phyloP scores from a whole-genome alignment of 2,888 invertebrate species.

The Uloborus plumipes region DNA sequence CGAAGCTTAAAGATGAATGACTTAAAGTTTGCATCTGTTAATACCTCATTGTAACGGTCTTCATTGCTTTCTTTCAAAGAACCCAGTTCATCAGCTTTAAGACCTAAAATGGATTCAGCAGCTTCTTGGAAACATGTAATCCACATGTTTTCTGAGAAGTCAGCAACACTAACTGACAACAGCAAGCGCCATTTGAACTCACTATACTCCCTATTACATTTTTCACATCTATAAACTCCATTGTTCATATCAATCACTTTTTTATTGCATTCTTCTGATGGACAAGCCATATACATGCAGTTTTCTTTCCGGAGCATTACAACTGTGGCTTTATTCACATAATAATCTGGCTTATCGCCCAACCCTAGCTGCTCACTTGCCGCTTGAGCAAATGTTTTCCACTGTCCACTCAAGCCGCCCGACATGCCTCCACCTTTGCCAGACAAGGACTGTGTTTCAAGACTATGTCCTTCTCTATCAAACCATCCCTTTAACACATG shows the following conservation, averaged over 20 bases:
- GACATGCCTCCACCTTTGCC: constrained; percentile 19
- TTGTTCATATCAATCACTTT: constrained; percentile 91
- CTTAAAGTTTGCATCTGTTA: constrained; percentile 83
- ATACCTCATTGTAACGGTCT: constrained; percentile 78
- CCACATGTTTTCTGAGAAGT: constrained; percentile 90
- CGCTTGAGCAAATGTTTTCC: constrained; percentile 84
- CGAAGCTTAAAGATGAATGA: constrained; percentile 86
- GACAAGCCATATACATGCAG: constrained; percentile 92
- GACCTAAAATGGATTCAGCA: constrained; percentile 83
- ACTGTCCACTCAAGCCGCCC: constrained; percentile 70
- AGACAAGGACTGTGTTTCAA: constrained; percentile 74
- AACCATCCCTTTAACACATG: constrained; percentile 92
- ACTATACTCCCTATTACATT: constrained; percentile 87
- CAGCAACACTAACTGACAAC: constrained; percentile 84
- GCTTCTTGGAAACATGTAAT: constrained; percentile 87
- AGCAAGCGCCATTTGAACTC: constrained; percentile 89
- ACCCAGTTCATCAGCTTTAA: constrained; percentile 83
- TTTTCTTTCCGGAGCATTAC: constrained; percentile 85
- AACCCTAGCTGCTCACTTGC: constrained; percentile 78
- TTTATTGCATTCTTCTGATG: constrained; percentile 90
- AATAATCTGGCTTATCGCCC: constrained; percentile 85
- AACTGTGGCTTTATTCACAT: constrained; percentile 82
- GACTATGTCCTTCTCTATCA: constrained; percentile 75
- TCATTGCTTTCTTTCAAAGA: constrained; percentile 75
- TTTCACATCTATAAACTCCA: constrained; percentile 92